phyloP scores from a whole-genome alignment of 2,113 vertebrate species.

The Collichthys lucidus region DNA sequence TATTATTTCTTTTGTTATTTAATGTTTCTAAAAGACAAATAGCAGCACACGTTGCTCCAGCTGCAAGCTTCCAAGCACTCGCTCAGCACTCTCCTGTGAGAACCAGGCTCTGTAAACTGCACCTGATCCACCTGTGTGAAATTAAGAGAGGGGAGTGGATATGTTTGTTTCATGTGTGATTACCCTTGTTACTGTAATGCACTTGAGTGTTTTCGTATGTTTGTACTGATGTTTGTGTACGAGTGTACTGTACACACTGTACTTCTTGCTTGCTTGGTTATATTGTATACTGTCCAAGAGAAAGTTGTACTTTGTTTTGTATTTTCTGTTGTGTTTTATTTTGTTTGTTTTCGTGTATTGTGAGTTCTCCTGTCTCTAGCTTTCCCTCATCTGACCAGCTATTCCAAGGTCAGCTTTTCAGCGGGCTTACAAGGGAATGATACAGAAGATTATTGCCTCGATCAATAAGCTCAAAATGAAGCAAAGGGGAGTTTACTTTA shows the following conservation, averaged over 20 bases:
- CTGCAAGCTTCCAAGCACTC: slow-evolving; percentile 16
- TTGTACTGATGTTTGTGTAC: slow-evolving; percentile 11
- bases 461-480: slow-evolving; percentile 89
- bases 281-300: slow-evolving; percentile 46
- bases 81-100: slow-evolving; percentile 20
- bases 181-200: slow-evolving; percentile 46
- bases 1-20: slow-evolving; percentile 10
- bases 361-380: slow-evolving; percentile 61
- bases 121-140: slow-evolving; percentile 62
- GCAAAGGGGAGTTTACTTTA: slow-evolving; percentile 87
- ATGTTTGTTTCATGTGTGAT: slow-evolving; percentile 56
- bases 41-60: slow-evolving; percentile 2
- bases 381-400: slow-evolving; percentile 79
- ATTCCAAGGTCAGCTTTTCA: slow-evolving; percentile 87
- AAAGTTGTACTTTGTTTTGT: slow-evolving; percentile 40
- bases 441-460: slow-evolving; percentile 87
- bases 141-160: slow-evolving; percentile 56
- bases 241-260: slow-evolving; percentile 27
- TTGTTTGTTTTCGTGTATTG: slow-evolving; percentile 59
- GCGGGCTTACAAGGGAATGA: slow-evolving; percentile 86
- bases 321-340: slow-evolving; percentile 17
- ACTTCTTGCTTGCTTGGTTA: slow-evolving; percentile 29
- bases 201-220: slow-evolving; percentile 45
- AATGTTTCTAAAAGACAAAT: slow-evolving; percentile 25
- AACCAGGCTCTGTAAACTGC: slow-evolving; percentile 57